These are phyloP conservation scores for Stomatorhinus ivindoensis DNA, from an alignment of 2,113 vertebrate genomes.

Conservation along the genomic window DNA sequence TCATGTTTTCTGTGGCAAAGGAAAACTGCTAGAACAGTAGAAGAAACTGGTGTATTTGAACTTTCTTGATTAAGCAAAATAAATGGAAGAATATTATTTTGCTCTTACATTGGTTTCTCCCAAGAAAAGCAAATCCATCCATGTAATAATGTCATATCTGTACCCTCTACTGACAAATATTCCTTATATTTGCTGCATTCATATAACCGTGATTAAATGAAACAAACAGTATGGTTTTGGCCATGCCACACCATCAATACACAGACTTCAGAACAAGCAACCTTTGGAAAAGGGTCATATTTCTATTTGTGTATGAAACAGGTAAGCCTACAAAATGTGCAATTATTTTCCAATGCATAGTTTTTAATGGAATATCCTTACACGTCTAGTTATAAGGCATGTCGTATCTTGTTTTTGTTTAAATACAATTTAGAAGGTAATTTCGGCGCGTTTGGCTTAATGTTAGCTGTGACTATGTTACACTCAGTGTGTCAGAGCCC, in stretches of 20 bases:
- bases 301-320: neutral
- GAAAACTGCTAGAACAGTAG: neutral
- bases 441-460: neutral
- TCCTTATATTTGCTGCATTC: neutral
- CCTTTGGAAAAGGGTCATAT: neutral
- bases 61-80: neutral
- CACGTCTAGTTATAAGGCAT: neutral
- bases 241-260: neutral
- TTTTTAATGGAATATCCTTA: neutral
- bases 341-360: neutral
- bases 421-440: neutral
- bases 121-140: neutral
- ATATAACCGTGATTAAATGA: neutral
- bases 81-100: neutral
- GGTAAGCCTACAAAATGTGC: neutral
- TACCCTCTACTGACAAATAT: neutral
- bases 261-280: neutral
- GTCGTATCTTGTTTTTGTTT: neutral
- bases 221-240: neutral
- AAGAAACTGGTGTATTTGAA: neutral
- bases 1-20: neutral
- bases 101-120: neutral
- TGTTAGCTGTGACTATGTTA: neutral
- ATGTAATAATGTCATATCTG: neutral
- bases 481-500: neutral